Evolutionary conservation across 2,888 invertebrate species (phyloP).

Genomic region (Lypha dubia): DNA sequence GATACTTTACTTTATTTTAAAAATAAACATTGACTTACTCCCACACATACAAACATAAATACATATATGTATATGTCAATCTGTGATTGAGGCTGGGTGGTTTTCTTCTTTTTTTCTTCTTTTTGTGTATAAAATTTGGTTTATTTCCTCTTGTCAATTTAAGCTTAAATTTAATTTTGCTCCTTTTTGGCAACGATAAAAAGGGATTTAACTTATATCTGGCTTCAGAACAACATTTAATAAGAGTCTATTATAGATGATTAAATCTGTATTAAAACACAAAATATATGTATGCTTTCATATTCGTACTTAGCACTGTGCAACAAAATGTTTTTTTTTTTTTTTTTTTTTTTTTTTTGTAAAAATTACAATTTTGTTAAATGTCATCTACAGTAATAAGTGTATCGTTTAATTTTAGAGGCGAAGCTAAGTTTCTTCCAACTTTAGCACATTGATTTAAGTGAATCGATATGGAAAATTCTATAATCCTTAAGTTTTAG

Average conservation of each 20-base stretch:
- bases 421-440: too few relatives aligned
- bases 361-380: too few relatives aligned
- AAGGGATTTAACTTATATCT: conserved; percentile 44
- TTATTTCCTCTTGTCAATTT: conserved; percentile 63
- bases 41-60: background rate
- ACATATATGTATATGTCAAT: background rate
- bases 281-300: background rate
- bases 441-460: too few relatives aligned
- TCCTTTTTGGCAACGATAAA: conserved; percentile 51
- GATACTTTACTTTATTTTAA: conserved; percentile 34
- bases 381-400: too few relatives aligned
- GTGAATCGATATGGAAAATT: too few relatives aligned
- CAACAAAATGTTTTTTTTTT: too few relatives aligned
- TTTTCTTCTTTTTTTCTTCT: too few relatives aligned
- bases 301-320: too few relatives aligned
- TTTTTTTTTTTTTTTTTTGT: too few relatives aligned
- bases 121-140: conserved; percentile 14
- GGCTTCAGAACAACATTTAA: conserved; percentile 7
- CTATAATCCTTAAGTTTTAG: too few relatives aligned
- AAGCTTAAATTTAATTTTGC: conserved; percentile 62
- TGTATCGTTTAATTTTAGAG: too few relatives aligned
- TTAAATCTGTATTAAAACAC: background rate
- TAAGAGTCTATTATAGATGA: background rate
- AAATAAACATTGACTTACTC: background rate
- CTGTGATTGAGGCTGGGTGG: background rate